Base-by-base conservation (phyloP, 2,888 invertebrate species). In the Scaptomyza flava region DNA sequence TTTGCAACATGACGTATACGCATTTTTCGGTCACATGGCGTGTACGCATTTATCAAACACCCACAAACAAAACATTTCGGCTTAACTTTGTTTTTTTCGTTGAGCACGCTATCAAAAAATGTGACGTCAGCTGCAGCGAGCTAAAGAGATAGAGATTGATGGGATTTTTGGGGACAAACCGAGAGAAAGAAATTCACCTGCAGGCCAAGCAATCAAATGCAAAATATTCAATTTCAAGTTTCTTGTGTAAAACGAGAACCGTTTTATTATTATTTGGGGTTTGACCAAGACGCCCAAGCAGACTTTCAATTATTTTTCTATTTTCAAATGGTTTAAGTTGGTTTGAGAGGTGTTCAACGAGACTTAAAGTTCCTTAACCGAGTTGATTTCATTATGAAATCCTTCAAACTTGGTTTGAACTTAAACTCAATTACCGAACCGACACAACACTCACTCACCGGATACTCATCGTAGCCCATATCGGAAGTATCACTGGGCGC, bases 381-480 rank as follows among this genome's bases (percentile, higher is more conserved):
- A 23, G 23, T 23, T 23, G 23, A 23, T 2, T 23, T 23, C 23
- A 3, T 23, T 23, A 23, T 23, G 23, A 23, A 23, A n/a, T n/a
- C n/a, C n/a, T n/a, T n/a, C n/a, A n/a, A n/a, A n/a, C n/a, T n/a
- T n/a, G n/a, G n/a, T n/a, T n/a, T n/a, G n/a, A n/a, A n/a, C n/a
- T n/a, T n/a, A n/a, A n/a, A n/a, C n/a, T n/a, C n/a, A n/a, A n/a
- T 17, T 23, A 23, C 2, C 34, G 34, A 50, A 34, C 20, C 0
- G 11, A 12, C n/a, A 23, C 50, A 33, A 17, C 33, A 27, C 17
- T 41, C 48, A 87, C 90, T 79, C 81, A 91, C 91, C 79, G 91
- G 91, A 81, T 91, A 91, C 74, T 91, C 91, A 70, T 91, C 91
- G 60, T 91, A 91, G 76, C 87, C 88, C 54, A 83, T 84, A 60